A percentile compares a stretch with the other conserved stretches of the same genome.
Conservation (phyloP, 2,888 invertebrate species). For the Venusia cambrica region DNA sequence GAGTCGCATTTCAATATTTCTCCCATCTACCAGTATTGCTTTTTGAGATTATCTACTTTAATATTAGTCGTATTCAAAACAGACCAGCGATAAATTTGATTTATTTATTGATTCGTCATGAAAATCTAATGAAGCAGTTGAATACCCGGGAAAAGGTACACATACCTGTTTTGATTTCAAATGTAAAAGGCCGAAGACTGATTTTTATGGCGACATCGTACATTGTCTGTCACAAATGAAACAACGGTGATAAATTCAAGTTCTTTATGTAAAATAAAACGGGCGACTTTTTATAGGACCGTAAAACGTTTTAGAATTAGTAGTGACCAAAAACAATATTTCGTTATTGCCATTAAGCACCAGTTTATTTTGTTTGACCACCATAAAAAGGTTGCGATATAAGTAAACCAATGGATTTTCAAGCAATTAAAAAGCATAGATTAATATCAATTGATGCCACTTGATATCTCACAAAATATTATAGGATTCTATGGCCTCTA, state of each 20-base stretch:
- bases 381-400: conserved; percentile 28
- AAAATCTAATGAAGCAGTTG: conserved; percentile 38
- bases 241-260: conserved; percentile 63
- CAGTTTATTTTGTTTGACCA: conserved; percentile 47
- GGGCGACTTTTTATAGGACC: conserved; percentile 54
- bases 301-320: conserved; percentile 57
- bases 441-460: conserved; percentile 15
- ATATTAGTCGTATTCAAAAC: conserved; percentile 35
- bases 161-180: conserved; percentile 43
- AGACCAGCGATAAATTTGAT: conserved; percentile 35
- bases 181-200: conserved; percentile 44
- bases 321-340: conserved; percentile 54
- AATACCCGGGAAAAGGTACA: conserved; percentile 39
- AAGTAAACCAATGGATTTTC: conserved; percentile 14
- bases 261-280: conserved; percentile 61
- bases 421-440: conserved; percentile 16
- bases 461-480: conserved; percentile 55
- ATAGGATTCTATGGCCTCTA: conserved; percentile 55
- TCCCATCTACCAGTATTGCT: conserved; percentile 42
- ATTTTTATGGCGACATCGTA: conserved; percentile 51
- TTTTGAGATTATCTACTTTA: conserved; percentile 47
- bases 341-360: conserved; percentile 45
- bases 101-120: conserved; percentile 33
- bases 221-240: conserved; percentile 57
- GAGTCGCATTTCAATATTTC: conserved; percentile 61